These are phyloP conservation scores for Yponomeuta sedellus DNA, from an alignment of 2,888 invertebrate species.

Conservation along the genomic window DNA sequence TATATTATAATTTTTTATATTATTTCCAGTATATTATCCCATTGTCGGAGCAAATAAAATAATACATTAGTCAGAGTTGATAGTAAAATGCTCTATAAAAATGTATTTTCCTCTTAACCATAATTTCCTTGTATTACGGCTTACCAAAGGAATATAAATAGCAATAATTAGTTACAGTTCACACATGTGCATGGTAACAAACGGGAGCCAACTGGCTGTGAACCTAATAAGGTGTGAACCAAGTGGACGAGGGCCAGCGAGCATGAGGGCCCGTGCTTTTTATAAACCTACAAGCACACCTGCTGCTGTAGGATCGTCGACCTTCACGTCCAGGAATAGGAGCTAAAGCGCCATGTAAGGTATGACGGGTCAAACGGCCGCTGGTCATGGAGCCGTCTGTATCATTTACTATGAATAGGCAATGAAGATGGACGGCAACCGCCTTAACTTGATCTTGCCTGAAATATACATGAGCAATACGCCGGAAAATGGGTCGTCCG, in stretches of 20 bases:
- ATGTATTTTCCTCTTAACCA: no score
- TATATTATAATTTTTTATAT: no score
- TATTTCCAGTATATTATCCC: no score
- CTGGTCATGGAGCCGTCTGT: not conserved
- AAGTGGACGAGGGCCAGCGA: not conserved
- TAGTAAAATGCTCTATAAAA: no score
- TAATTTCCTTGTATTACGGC: no score
- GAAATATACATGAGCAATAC: not conserved
- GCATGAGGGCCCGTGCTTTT: not conserved
- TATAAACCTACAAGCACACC: not conserved
- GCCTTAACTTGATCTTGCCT: not conserved
- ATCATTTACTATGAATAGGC: not conserved
- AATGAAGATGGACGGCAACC: not conserved
- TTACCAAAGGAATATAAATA: not conserved
- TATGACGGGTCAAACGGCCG: not conserved
- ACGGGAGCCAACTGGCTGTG: not conserved
- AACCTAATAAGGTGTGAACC: constrained; percentile 1
- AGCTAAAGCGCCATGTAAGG: not conserved
- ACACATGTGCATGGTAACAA: not conserved
- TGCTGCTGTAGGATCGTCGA: not conserved
- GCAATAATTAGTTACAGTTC: not conserved
- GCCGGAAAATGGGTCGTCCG: not conserved
- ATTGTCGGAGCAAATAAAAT: no score
- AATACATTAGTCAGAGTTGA: no score
- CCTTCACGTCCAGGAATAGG: not conserved